A percentile compares a stretch with the other conserved stretches of the same genome.
Evolutionary conservation across 2,113 vertebrate genomes (phyloP).

Genomic region (Falco punctatus): DNA sequence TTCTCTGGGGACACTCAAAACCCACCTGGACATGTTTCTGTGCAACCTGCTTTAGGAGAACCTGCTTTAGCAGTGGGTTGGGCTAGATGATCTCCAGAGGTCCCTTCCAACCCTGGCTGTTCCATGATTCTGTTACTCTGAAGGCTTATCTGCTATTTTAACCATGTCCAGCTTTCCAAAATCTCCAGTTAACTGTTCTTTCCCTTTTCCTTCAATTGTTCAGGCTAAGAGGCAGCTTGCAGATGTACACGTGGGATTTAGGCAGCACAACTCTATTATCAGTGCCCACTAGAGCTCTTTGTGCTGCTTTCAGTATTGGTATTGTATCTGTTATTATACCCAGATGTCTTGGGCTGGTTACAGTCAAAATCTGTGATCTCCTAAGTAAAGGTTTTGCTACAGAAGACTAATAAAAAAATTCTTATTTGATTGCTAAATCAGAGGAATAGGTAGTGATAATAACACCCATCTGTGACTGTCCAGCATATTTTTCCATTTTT

Average conservation of each 20-base stretch:
- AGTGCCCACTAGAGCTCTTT: background rate
- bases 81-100: too few species aligned
- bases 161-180: background rate
- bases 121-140: too few species aligned
- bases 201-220: background rate
- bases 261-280: background rate
- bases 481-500: background rate
- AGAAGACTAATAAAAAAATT: background rate
- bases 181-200: background rate
- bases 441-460: background rate
- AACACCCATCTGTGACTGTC: background rate
- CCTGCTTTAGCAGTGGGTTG: too few species aligned
- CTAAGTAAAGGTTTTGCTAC: background rate
- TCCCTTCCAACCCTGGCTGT: too few species aligned
- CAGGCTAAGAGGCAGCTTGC: background rate
- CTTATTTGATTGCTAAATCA: background rate
- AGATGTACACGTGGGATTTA: background rate
- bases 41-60: too few species aligned
- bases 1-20: too few species aligned
- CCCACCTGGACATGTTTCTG: too few species aligned
- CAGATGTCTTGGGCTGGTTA: background rate
- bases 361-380: background rate
- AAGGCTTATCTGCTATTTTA: background rate
- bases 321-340: background rate
- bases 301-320: background rate